Conservation (phyloP, 1,140 invertebrate genomes). For the Drosophila truncata region DNA sequence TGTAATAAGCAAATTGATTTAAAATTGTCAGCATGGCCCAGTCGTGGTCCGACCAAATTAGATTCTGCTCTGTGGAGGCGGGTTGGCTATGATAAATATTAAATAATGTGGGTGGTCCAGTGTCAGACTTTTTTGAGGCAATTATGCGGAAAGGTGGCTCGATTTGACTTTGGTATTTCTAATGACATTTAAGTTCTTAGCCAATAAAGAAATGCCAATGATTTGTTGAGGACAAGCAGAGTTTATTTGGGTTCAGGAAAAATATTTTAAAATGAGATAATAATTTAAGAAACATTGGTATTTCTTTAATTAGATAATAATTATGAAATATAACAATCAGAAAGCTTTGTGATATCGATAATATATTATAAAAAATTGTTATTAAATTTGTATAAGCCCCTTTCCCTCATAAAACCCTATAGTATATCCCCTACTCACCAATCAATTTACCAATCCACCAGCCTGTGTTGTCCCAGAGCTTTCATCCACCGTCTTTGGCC, state of each 20-base stretch:
- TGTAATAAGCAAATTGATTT: slow-evolving; percentile 80
- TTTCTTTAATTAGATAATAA: background rate
- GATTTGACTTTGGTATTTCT: background rate
- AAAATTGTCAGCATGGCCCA: slow-evolving; percentile 70
- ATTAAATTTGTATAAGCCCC: background rate
- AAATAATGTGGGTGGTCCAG: slow-evolving; percentile 35
- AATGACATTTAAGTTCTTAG: slow-evolving; percentile 16
- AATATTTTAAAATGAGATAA: background rate
- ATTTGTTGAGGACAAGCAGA: slow-evolving; percentile 14
- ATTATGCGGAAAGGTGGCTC: slow-evolving; percentile 20
- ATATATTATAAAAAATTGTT: too few relatives aligned
- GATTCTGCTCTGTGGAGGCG: slow-evolving; percentile 49
- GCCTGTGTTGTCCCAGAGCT: slow-evolving; percentile 8
- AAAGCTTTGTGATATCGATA: background rate
- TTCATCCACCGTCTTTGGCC: slow-evolving; percentile 6
- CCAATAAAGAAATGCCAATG: slow-evolving; percentile 33
- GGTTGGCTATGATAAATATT: slow-evolving; percentile 61
- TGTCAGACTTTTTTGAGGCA: slow-evolving; percentile 7
- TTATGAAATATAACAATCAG: background rate
- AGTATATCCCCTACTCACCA: slow-evolving; percentile 45
- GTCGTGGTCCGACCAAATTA: slow-evolving; percentile 64
- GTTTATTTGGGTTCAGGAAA: slow-evolving; percentile 7
- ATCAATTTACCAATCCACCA: slow-evolving; percentile 61
- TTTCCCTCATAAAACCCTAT: background rate
- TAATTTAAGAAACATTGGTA: background rate